Evolutionary conservation across 1,140 invertebrate species (phyloP).

Genomic region (Zaprionus vittiger): DNA sequence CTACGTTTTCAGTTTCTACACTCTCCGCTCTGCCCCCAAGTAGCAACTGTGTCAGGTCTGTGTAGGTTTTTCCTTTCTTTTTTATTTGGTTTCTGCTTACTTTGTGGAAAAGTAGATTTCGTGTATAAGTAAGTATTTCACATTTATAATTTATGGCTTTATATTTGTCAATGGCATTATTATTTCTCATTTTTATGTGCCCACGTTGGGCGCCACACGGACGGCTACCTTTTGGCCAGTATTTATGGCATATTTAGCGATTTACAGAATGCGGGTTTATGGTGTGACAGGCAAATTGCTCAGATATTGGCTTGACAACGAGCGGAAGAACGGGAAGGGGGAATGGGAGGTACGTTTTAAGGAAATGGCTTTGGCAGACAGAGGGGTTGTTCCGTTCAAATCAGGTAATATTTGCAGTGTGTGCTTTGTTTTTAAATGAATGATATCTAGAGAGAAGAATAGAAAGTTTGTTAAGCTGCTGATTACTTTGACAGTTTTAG

Average conservation of each 20-base stretch:
- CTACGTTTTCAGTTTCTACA: slow-evolving; percentile 69
- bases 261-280: slow-evolving; percentile 67
- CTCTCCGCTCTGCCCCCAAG: background rate
- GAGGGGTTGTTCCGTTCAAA: slow-evolving; percentile 8
- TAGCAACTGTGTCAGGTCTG: slow-evolving; percentile 21
- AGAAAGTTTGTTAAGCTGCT: slow-evolving; percentile 5
- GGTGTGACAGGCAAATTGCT: slow-evolving; percentile 61
- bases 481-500: background rate
- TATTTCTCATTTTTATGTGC: slow-evolving; percentile 77
- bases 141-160: slow-evolving; percentile 83
- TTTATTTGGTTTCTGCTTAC: slow-evolving; percentile 41
- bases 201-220: slow-evolving; percentile 35
- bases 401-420: background rate
- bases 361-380: background rate
- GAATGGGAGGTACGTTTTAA: background rate
- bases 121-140: slow-evolving; percentile 80
- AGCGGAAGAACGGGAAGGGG: background rate
- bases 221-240: slow-evolving; percentile 37
- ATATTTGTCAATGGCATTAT: slow-evolving; percentile 82
- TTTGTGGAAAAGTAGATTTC: slow-evolving; percentile 74
- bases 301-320: slow-evolving; percentile 30
- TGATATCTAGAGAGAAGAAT: background rate
- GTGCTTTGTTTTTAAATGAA: slow-evolving; percentile 4
- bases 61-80: slow-evolving; percentile 12
- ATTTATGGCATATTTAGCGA: slow-evolving; percentile 74